These are phyloP conservation scores for Labrus mixtus DNA, from an alignment of 2,113 vertebrate genomes.

Conservation along the genomic window DNA sequence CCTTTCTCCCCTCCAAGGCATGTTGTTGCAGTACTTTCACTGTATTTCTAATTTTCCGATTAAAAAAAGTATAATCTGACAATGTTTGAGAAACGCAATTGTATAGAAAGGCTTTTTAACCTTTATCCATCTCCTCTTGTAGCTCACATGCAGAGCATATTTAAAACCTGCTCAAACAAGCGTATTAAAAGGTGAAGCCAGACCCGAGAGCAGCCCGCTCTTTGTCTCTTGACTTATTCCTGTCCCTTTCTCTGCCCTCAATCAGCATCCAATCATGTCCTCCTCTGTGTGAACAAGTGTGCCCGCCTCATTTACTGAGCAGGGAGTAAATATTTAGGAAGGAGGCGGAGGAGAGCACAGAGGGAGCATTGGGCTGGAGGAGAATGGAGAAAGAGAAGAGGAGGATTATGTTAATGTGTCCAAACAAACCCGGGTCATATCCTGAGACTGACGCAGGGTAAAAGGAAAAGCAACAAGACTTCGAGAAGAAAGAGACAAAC, in stretches of 20 bases:
- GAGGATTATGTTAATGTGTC: constrained; percentile 73
- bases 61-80: neutral
- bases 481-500: constrained; percentile 27
- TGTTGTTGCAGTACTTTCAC: too few relatives aligned
- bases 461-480: constrained; percentile 4
- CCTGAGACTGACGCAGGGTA: constrained; percentile 14
- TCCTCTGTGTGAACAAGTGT: constrained; percentile 66
- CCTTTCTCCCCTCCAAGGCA: neutral
- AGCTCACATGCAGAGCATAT: neutral
- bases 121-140: neutral
- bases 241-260: constrained; percentile 43
- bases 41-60: neutral
- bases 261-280: constrained; percentile 54
- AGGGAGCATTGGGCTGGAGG: neutral
- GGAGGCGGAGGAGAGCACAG: constrained; percentile 49
- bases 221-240: constrained; percentile 46
- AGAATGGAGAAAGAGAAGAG: constrained; percentile 26
- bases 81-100: neutral
- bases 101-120: neutral
- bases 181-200: constrained; percentile 18
- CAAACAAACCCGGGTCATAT: constrained; percentile 57
- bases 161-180: constrained; percentile 43
- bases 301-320: constrained; percentile 52
- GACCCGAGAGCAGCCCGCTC: constrained; percentile 8
- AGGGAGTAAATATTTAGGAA: constrained; percentile 73